These are phyloP conservation scores for Halocaridina rubra DNA, from an alignment of 2,888 invertebrate genomes.

Conservation along the genomic window DNA sequence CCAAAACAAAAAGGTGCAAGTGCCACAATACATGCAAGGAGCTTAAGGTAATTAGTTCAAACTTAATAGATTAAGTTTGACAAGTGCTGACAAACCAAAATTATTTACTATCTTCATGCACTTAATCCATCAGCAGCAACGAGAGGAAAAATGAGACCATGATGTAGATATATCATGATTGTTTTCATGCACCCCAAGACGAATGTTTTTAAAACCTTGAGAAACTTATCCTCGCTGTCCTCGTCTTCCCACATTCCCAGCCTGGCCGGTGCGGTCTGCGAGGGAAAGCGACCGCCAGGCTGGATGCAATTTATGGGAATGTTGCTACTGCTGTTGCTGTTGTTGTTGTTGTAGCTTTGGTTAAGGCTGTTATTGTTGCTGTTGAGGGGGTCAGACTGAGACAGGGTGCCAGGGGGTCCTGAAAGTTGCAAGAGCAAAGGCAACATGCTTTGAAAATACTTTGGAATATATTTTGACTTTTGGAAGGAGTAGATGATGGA, in stretches of 20 bases:
- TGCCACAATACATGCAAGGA: too few species aligned
- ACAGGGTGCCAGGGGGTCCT: conserved; percentile 47
- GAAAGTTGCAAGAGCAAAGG: conserved; percentile 42
- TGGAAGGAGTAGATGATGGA: too few species aligned
- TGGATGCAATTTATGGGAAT: conserved; percentile 37
- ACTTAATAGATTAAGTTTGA: too few species aligned
- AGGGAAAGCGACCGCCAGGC: conserved; percentile 51
- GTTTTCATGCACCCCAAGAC: too few species aligned
- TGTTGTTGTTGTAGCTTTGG: background rate
- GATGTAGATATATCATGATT: too few species aligned
- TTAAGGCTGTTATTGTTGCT: conserved; percentile 24
- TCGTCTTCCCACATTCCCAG: conserved; percentile 64
- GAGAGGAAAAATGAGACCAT: too few species aligned
- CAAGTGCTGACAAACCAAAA: too few species aligned
- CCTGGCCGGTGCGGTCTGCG: conserved; percentile 63
- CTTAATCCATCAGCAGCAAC: too few species aligned
- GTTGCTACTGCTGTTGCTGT: conserved; percentile 33
- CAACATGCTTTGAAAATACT: conserved; percentile 31
- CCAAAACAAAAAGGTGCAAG: too few species aligned
- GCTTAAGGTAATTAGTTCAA: too few species aligned
- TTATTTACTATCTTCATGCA: too few species aligned
- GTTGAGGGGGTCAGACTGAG: conserved; percentile 34
- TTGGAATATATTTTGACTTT: too few species aligned
- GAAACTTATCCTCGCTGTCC: conserved; percentile 55
- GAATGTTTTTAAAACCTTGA: conserved; percentile 61